Percentiles rank a stretch among this genome's conserved stretches.
phyloP scores from a whole-genome alignment of 1,140 invertebrate genomes.

The Zaprionus africanus region DNA sequence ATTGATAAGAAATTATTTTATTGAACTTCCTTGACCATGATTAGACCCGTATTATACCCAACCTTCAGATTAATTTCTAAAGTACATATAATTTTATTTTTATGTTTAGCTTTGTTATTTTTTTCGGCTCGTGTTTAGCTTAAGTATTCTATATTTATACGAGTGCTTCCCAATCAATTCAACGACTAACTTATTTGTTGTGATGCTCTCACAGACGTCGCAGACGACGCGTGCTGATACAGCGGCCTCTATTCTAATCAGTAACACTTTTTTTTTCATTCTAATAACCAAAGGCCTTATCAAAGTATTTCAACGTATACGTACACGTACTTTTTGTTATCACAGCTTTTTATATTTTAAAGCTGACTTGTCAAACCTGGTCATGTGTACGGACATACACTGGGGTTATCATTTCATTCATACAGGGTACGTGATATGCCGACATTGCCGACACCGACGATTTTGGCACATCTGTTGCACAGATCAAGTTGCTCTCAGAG shows the following conservation, averaged over 20 bases:
- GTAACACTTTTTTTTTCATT: constrained; percentile 10
- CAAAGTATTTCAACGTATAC: constrained; percentile 11
- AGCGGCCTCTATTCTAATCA: constrained; percentile 29
- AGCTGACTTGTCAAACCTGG: constrained; percentile 25
- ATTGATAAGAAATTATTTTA: not conserved
- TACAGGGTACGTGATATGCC: constrained; percentile 18
- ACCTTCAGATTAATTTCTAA: not conserved
- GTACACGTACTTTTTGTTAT: constrained; percentile 39
- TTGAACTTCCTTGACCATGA: not conserved
- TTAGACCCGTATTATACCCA: not conserved
- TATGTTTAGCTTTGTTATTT: not conserved
- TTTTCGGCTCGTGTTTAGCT: not conserved
- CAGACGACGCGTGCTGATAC: constrained; percentile 6
- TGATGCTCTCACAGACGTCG: constrained; percentile 18
- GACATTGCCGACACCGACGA: not conserved
- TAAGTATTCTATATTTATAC: constrained; percentile 3
- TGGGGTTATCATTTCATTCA: constrained; percentile 22
- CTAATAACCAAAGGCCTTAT: constrained; percentile 33
- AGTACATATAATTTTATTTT: not conserved
- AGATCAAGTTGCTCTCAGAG: constrained; percentile 14
- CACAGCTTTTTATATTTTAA: constrained; percentile 9
- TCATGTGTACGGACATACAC: constrained; percentile 5
- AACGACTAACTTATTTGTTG: constrained; percentile 16
- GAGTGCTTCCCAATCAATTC: constrained; percentile 27
- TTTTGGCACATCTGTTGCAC: constrained; percentile 43